Conservation (phyloP, 2,797 vertebrate species). For the Argya squamiceps region DNA sequence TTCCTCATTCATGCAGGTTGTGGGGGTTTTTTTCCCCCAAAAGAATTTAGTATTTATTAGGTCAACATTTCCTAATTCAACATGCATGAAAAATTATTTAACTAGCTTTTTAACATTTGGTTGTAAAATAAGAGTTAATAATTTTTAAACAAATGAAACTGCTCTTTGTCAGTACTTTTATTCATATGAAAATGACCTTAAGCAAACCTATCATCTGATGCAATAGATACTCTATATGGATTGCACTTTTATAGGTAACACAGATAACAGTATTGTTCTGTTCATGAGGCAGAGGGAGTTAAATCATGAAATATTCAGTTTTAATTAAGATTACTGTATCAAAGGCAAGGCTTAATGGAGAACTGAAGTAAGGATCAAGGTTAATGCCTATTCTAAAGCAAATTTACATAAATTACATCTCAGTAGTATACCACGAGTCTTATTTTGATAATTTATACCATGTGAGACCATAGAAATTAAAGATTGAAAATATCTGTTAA, state of each 20-base stretch:
- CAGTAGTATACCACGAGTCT: conserved; percentile 3
- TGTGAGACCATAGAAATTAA: conserved; percentile 12
- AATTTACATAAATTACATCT: conserved; percentile 68
- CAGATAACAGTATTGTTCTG: conserved; percentile 13
- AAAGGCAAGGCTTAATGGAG: conserved; percentile 65
- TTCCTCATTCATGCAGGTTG: neutral
- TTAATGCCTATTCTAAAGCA: conserved; percentile 62
- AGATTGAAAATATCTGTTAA: conserved; percentile 7
- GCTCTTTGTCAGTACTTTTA: neutral
- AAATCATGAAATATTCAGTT: conserved; percentile 67
- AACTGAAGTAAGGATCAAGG: conserved; percentile 53
- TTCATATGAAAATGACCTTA: conserved; percentile 8
- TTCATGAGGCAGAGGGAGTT: conserved; percentile 38
- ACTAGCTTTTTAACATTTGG: neutral
- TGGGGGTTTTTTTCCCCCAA: neutral
- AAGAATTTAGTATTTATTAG: neutral
- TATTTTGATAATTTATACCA: conserved; percentile 43
- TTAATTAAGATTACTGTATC: conserved; percentile 71
- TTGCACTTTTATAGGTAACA: conserved; percentile 16
- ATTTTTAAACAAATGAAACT: neutral
- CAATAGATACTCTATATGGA: neutral
- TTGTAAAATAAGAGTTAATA: neutral
- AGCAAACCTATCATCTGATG: neutral
- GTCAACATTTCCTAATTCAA: neutral
- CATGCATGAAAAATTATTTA: neutral